Evolutionary conservation across 2,888 invertebrate genomes (phyloP).

Genomic region (Andricus curvator): DNA sequence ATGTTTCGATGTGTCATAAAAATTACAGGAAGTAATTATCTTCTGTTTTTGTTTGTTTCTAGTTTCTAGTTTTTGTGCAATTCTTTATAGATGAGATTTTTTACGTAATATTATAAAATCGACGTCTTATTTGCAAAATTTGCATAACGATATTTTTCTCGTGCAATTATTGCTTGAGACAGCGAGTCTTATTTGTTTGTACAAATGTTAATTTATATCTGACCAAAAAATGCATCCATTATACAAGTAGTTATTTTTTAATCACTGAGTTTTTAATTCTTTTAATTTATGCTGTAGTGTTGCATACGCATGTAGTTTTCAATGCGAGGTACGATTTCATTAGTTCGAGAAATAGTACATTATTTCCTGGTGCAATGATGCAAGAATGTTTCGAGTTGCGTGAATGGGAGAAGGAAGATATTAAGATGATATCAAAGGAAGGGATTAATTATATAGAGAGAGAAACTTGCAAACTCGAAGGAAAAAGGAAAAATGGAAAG

Average conservation of each 20-base stretch:
- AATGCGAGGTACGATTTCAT: not conserved
- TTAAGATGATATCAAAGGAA: not conserved
- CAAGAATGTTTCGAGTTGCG: not conserved
- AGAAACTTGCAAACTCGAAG: not conserved
- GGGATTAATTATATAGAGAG: not conserved
- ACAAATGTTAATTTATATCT: conserved; percentile 23
- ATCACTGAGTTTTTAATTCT: not conserved
- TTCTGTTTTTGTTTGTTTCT: not conserved
- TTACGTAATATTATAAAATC: not conserved
- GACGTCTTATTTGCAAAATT: not conserved
- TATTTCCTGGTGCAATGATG: not conserved
- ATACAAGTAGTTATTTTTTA: not conserved
- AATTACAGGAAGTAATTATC: not conserved
- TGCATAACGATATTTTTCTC: not conserved
- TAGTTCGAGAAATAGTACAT: not conserved
- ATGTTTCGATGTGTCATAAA: not conserved
- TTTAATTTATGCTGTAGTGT: not conserved
- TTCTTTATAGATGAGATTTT: not conserved
- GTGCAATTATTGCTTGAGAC: not conserved
- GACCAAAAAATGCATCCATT: not conserved
- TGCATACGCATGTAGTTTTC: not conserved
- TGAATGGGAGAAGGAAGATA: not conserved
- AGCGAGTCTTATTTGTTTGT: not conserved
- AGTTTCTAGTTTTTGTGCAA: not conserved
- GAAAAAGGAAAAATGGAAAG: not conserved